These are phyloP conservation scores for Urophycis tenuis DNA, from an alignment of 2,797 vertebrate species.

Conservation along the genomic window DNA sequence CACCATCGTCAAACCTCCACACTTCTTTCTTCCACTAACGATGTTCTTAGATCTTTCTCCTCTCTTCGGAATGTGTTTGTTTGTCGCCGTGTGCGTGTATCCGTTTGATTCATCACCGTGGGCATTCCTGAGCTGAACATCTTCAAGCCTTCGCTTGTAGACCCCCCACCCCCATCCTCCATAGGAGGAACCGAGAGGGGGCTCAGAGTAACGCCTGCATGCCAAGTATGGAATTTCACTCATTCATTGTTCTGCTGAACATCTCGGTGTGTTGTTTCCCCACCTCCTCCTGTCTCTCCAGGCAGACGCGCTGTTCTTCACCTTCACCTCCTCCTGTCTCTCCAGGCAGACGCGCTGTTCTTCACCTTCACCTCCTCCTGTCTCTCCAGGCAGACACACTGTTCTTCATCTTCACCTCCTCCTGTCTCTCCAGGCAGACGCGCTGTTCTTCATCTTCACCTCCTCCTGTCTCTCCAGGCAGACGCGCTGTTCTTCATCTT, in stretches of 20 bases:
- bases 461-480: conserved; percentile 67
- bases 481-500: conserved; percentile 84
- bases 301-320: conserved; percentile 80
- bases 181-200: neutral
- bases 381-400: conserved; percentile 67
- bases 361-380: conserved; percentile 89
- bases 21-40: neutral
- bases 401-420: conserved; percentile 87
- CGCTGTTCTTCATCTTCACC: conserved; percentile 83
- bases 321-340: conserved; percentile 83
- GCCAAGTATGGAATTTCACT: neutral
- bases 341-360: conserved; percentile 73
- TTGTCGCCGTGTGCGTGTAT: neutral
- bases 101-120: conserved; percentile 1
- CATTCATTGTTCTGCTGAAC: neutral
- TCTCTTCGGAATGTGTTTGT: neutral
- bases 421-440: conserved; percentile 63
- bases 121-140: conserved; percentile 41
- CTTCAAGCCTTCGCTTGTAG: conserved; percentile 53
- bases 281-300: neutral
- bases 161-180: neutral
- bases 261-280: neutral
- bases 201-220: neutral
- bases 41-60: neutral
- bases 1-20: neutral